phyloP scores from a whole-genome alignment of 2,113 vertebrate genomes.

The Pao palembangensis region DNA sequence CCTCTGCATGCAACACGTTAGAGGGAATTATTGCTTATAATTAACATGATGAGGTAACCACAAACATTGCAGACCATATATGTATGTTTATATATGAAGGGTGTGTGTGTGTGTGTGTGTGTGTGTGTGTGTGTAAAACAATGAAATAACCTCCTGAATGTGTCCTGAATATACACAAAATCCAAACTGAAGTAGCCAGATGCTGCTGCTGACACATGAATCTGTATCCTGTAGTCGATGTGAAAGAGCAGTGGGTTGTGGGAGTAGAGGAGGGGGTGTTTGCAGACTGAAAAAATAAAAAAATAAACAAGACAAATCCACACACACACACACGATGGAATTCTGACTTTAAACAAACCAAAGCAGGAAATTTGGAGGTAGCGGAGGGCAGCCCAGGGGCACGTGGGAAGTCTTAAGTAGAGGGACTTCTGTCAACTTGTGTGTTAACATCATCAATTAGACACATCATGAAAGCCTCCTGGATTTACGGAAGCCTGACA shows the following conservation, averaged over 20 bases:
- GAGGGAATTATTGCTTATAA: no score
- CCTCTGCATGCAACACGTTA: no score
- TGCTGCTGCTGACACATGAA: no score
- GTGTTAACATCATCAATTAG: conserved; percentile 37
- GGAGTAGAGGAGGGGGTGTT: conserved; percentile 52
- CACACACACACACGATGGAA: conserved; percentile 27
- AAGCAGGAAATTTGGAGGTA: conserved; percentile 54
- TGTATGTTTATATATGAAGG: no score
- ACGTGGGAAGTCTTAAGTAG: conserved; percentile 33
- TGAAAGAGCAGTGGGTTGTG: conserved; percentile 33
- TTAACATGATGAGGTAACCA: no score
- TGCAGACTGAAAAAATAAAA: no score
- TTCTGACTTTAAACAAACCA: conserved; percentile 69
- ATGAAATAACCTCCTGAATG: no score
- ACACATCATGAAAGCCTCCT: conserved; percentile 15
- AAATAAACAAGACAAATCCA: conserved; percentile 23
- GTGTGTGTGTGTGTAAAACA: no score
- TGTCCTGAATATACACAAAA: no score
- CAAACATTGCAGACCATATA: no score
- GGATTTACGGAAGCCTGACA: not conserved
- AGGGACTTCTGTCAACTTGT: conserved; percentile 30
- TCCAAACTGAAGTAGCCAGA: no score
- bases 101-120: no score
- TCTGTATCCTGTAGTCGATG: not conserved
- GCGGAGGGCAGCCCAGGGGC: conserved; percentile 25